Evolutionary conservation across 2,113 vertebrate genomes (phyloP).

Genomic region (Coregonus clupeaformis): DNA sequence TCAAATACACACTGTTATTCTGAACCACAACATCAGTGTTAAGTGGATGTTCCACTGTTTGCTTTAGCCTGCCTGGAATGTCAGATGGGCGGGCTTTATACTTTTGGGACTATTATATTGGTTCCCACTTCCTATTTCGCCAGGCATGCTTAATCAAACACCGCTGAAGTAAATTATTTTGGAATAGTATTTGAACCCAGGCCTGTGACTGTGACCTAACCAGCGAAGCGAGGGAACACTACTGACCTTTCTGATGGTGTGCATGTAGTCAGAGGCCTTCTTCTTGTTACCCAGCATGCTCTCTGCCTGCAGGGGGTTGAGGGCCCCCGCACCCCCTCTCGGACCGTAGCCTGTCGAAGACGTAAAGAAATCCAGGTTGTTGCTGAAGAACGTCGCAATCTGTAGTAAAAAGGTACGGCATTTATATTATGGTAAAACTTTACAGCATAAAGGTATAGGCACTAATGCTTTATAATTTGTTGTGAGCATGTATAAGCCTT

Average conservation of each 20-base stretch:
- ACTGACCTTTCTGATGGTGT: slow-evolving; percentile 82
- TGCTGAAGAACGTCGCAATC: slow-evolving; percentile 95
- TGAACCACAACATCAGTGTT: background rate
- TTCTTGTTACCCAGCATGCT: slow-evolving; percentile 93
- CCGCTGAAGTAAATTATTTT: no score
- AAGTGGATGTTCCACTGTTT: no score
- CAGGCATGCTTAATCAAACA: no score
- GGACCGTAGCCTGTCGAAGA: slow-evolving; percentile 82
- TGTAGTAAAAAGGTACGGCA: slow-evolving; percentile 53
- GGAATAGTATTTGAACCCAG: no score
- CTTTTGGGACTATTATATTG: no score
- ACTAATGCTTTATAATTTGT: background rate
- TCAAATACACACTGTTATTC: background rate
- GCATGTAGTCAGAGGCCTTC: slow-evolving; percentile 84
- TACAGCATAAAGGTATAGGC: background rate
- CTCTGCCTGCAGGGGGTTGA: slow-evolving; percentile 86
- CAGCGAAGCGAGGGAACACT: no score
- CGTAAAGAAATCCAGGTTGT: slow-evolving; percentile 91
- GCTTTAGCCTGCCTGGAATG: no score
- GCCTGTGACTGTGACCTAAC: no score
- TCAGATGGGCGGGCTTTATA: no score
- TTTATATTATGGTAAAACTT: background rate
- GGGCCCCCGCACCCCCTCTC: slow-evolving; percentile 72
- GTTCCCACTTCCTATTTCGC: no score
- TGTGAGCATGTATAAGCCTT: background rate